Evolutionary conservation across 2,888 invertebrate genomes (phyloP).

Genomic region (Plagodis dolabraria): DNA sequence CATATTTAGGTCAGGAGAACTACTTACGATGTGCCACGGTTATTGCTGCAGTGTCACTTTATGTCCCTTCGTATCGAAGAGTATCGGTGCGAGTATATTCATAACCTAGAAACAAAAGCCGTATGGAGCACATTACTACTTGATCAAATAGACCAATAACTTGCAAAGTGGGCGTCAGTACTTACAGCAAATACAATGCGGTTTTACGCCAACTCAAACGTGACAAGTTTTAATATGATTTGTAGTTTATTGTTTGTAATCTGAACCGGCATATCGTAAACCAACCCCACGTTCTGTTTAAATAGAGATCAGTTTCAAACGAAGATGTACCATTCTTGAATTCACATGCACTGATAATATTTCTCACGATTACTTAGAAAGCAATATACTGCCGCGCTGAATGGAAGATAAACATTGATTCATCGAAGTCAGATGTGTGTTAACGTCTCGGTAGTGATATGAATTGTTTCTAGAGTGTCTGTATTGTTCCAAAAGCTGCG

Average conservation of each 20-base stretch:
- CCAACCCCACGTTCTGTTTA: slow-evolving; percentile 24
- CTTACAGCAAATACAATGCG: slow-evolving; percentile 39
- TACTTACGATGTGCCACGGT: slow-evolving; percentile 38
- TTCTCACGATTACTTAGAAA: slow-evolving; percentile 57
- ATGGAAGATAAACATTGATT: slow-evolving; percentile 50
- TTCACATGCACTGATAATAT: slow-evolving; percentile 34
- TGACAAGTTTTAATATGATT: slow-evolving; percentile 48
- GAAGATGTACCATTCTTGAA: slow-evolving; percentile 31
- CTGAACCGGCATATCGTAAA: slow-evolving; percentile 28
- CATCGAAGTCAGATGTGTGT: slow-evolving; percentile 43
- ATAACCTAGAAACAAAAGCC: slow-evolving; percentile 34
- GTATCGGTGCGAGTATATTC: slow-evolving; percentile 36
- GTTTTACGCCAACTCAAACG: slow-evolving; percentile 39
- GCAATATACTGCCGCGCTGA: slow-evolving; percentile 43
- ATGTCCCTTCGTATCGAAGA: slow-evolving; percentile 49
- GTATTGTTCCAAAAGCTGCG: slow-evolving; percentile 38
- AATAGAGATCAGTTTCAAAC: slow-evolving; percentile 41
- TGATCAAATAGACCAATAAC: slow-evolving; percentile 36
- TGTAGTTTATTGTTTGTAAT: slow-evolving; percentile 48
- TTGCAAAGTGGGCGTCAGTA: slow-evolving; percentile 34
- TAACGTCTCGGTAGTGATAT: slow-evolving; percentile 23
- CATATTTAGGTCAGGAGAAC: slow-evolving; percentile 38
- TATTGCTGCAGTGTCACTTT: slow-evolving; percentile 43
- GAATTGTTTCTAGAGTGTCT: slow-evolving; percentile 32
- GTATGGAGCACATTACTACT: slow-evolving; percentile 39